phyloP scores from a whole-genome alignment of 2,113 vertebrate species.

The Mola mola region DNA sequence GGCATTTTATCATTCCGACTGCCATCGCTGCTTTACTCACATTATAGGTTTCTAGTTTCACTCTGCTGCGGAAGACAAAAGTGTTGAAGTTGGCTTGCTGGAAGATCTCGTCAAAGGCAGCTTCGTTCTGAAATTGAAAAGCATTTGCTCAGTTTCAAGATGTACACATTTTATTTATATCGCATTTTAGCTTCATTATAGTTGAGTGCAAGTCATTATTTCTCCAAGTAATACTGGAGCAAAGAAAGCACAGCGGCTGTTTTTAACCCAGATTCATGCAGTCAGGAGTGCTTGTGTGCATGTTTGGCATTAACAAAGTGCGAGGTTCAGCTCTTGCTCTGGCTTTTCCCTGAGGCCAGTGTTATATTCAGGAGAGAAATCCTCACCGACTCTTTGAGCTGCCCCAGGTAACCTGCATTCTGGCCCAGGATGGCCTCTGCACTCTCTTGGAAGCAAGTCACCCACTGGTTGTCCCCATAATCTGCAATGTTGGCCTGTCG shows the following conservation, averaged over 20 bases:
- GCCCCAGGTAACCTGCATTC: slow-evolving; percentile 89
- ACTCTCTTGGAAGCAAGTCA: slow-evolving; percentile 96
- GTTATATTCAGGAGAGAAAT: slow-evolving; percentile 29
- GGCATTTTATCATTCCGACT: slow-evolving; percentile 4
- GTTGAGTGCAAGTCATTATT: slow-evolving; percentile 15
- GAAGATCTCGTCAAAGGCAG: slow-evolving; percentile 92
- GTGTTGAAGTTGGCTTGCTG: slow-evolving; percentile 93
- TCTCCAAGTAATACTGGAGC: slow-evolving; percentile 12
- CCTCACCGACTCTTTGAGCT: slow-evolving; percentile 94
- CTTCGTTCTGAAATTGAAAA: slow-evolving; percentile 86
- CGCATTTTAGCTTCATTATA: not conserved
- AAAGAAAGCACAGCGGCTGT: slow-evolving; percentile 19
- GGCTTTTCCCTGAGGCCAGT: slow-evolving; percentile 37
- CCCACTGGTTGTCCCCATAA: slow-evolving; percentile 94
- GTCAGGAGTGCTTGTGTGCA: not conserved
- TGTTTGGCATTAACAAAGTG: slow-evolving; percentile 1
- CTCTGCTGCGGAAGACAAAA: slow-evolving; percentile 89
- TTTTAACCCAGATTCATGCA: not conserved
- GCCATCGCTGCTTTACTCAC: slow-evolving; percentile 82
- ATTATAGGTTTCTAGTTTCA: slow-evolving; percentile 96
- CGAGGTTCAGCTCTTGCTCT: slow-evolving; percentile 11
- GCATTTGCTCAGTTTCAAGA: slow-evolving; percentile 9
- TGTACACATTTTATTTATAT: not conserved
- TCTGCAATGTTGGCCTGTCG: slow-evolving; percentile 93
- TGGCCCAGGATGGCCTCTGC: slow-evolving; percentile 94